Evolutionary conservation across 2,888 invertebrate species (phyloP).

Genomic region (Steromphala cineraria): DNA sequence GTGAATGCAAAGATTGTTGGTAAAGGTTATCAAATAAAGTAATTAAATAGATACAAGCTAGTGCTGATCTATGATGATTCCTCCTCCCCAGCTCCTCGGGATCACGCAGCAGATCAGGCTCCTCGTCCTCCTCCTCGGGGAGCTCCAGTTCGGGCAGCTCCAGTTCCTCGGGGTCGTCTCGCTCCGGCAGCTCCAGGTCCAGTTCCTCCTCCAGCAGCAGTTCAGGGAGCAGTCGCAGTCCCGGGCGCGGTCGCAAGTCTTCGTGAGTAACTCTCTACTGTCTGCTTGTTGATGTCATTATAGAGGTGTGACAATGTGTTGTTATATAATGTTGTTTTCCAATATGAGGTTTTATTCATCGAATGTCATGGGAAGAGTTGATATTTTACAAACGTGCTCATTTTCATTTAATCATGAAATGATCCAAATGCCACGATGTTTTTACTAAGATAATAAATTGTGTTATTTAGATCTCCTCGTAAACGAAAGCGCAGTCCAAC

Average conservation of each 20-base stretch:
- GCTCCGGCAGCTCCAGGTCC: slow-evolving; percentile 80
- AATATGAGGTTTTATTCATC: too few relatives aligned
- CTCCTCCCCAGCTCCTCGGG: slow-evolving; percentile 24
- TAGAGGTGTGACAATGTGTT: too few relatives aligned
- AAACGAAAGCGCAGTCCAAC: slow-evolving; percentile 86
- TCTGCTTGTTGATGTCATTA: too few relatives aligned
- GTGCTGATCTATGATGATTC: background rate
- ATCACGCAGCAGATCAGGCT: slow-evolving; percentile 56
- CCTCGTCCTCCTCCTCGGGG: slow-evolving; percentile 77
- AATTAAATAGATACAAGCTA: too few relatives aligned
- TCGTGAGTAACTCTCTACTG: slow-evolving; percentile 2
- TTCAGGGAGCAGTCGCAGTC: slow-evolving; percentile 56
- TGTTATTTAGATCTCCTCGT: slow-evolving; percentile 73
- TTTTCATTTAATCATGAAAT: background rate
- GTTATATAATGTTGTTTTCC: too few relatives aligned
- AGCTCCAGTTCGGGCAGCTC: slow-evolving; percentile 66
- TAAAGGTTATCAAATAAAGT: too few relatives aligned
- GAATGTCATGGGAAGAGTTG: too few relatives aligned
- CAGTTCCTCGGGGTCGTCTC: slow-evolving; percentile 63
- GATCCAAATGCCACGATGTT: background rate
- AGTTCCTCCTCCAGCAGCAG: slow-evolving; percentile 76
- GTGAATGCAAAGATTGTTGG: too few relatives aligned
- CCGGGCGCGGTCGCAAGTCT: slow-evolving; percentile 33
- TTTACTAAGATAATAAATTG: background rate
- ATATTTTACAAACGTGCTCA: too few relatives aligned